Evolutionary conservation across 2,797 vertebrate genomes (phyloP).

Genomic region (Acanthiza pusilla): DNA sequence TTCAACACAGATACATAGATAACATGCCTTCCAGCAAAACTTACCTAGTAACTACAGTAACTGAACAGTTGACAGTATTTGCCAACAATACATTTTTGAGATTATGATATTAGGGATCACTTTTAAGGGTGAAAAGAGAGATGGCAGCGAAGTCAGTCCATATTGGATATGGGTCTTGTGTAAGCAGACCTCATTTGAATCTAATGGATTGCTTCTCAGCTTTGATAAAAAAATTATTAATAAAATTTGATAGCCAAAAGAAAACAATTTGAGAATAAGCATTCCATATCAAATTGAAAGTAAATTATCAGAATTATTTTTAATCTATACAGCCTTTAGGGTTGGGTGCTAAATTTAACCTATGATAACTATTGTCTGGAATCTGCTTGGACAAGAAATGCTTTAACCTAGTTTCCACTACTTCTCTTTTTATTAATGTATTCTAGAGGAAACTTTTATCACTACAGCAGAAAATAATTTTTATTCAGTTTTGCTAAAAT

Average conservation of each 20-base stretch:
- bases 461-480: neutral
- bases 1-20: neutral
- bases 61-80: neutral
- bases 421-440: neutral
- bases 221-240: neutral
- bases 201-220: neutral
- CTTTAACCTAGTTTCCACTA: neutral
- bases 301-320: neutral
- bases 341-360: neutral
- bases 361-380: neutral
- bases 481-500: neutral
- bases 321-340: neutral
- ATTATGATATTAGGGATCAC: neutral
- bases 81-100: neutral
- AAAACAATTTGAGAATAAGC: neutral
- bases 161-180: neutral
- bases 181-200: neutral
- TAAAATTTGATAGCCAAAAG: neutral
- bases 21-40: neutral
- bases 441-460: neutral
- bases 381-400: neutral
- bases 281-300: neutral
- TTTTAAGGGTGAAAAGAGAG: neutral
- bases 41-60: neutral
- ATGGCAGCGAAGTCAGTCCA: neutral